Conservation (phyloP, 2,113 vertebrate genomes). For the Geococcyx californianus region DNA sequence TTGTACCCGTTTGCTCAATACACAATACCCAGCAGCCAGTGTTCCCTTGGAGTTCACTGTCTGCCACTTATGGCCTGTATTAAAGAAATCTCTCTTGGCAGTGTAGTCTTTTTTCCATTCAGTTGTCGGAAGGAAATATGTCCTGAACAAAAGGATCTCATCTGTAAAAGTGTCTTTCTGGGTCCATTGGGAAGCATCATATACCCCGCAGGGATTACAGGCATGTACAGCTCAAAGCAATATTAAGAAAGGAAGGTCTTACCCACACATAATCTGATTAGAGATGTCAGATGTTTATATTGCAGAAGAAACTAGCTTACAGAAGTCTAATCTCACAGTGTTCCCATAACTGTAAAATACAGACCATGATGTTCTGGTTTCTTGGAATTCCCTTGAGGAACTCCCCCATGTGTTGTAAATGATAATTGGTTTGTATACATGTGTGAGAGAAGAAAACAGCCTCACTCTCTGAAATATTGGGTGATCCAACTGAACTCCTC, state of each 20-base stretch:
- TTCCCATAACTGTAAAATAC: neutral
- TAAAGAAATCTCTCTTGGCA: neutral
- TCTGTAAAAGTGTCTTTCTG: neutral
- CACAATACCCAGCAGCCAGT: neutral
- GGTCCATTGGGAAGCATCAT: neutral
- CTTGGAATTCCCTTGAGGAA: neutral
- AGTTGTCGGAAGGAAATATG: neutral
- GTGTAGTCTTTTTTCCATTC: neutral
- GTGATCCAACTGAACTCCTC: neutral
- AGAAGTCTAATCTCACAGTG: neutral
- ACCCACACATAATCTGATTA: neutral
- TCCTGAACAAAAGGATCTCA: neutral
- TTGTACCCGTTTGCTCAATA: neutral
- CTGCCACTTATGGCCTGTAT: neutral
- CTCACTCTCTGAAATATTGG: rapidly evolving
- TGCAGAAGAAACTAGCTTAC: neutral
- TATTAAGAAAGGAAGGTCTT: neutral
- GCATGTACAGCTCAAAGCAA: neutral
- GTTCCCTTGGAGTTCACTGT: neutral
- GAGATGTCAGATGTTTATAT: neutral
- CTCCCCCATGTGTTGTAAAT: neutral
- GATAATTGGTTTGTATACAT: neutral
- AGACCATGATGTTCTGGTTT: neutral
- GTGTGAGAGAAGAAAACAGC: neutral
- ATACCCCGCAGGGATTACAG: neutral